Evolutionary conservation across 2,797 vertebrate species (phyloP), one percentile per base, ranked within the genome.

Genomic region (Tenualosa ilisha): DNA sequence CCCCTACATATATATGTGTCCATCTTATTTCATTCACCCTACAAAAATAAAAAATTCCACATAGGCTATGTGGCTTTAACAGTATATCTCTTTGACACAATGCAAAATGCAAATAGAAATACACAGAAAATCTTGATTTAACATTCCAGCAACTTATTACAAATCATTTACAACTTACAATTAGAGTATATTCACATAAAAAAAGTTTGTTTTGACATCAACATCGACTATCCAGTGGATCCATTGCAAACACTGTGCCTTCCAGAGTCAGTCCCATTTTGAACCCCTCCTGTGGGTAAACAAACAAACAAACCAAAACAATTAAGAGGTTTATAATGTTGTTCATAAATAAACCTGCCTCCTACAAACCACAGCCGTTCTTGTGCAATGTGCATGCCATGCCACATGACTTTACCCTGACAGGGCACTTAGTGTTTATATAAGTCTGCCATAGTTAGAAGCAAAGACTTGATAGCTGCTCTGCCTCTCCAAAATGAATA

Each of bases 211-310:
- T 84, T 79, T 56, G 68, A 81, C 84, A 84, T 97, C 95, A 97
- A 93, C 96, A 96, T 85, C 91, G 95, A 91, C 95, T 96, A 90
- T 97, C 96, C 90, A 96, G 89, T 22, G 95, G 95, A 88, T 97
- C 96, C 84, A 96, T 93, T 90, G 95, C 94, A 93, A 97, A 97
- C 22, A 96, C 94, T 2, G 96, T 95, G 91, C 96, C 96, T 95
- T 97, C 96, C 75, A 97, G 90, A 87, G 96, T 97, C 92, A 97
- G 94, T 97, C 97, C 97, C 97, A 97, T 97, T 97, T 97, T 97
- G 97, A 97, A 97, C 97, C 97, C 97, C 96, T 97, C 97, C 97
- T 97, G 92, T 51, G 17, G 20, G 79, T 5, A 81, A 8, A 11
- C 8, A 46, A 85, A 81, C 22, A 37, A 54, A 59, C 22, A 56